Base-by-base conservation (phyloP, 2,888 invertebrate genomes). In the Amblyjoppa fuscipennis region DNA sequence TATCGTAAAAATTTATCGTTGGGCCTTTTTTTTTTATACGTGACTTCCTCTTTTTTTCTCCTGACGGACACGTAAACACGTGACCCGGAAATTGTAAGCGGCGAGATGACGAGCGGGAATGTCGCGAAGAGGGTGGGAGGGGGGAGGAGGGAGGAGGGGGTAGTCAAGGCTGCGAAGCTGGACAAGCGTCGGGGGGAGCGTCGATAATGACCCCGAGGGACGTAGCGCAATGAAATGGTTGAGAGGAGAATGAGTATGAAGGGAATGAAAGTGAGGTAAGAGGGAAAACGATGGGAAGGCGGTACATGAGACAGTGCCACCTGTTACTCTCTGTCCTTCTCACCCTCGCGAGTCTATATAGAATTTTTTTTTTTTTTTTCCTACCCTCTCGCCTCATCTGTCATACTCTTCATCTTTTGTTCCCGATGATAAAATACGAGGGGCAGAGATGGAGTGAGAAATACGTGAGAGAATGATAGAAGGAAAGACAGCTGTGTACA, bases 191-290 rank as follows among this genome's bases (percentile, higher is more conserved):
- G 56, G 84, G 82, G 59, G 78, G 80, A 80, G 86, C 85, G 89
- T 91, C 92, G 89, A 90, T 92, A 91, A 92, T 92, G 90, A 92
- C 90, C 89, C 77, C 86, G 82, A 87, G 84, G 87, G 86, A 85
- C 83, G 80, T 83, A 69, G 69, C 66, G 87, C 89, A 88, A 78
- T 66, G 78, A 59, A 68, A 76, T 68, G 68, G 68, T 20, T 68
- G 66, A 53, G 51, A 53, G 77, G 56, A 56, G 77, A 77, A 68
- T 56, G 73, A 71, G 53, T 49, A 71, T 41, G 80, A 66, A 51
- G 66, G 28, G 28, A 41, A 28, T 16, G 28, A 56, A 49, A 71
- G n/a, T 31, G 34, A 76, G 34, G 20, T 6, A 68, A 34, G 20
- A 76, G 34, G 31, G 20, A 4, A 51, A 51, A 45, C 20, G 6